phyloP scores from a whole-genome alignment of 2,888 invertebrate species.

The Andrena bucephala region DNA sequence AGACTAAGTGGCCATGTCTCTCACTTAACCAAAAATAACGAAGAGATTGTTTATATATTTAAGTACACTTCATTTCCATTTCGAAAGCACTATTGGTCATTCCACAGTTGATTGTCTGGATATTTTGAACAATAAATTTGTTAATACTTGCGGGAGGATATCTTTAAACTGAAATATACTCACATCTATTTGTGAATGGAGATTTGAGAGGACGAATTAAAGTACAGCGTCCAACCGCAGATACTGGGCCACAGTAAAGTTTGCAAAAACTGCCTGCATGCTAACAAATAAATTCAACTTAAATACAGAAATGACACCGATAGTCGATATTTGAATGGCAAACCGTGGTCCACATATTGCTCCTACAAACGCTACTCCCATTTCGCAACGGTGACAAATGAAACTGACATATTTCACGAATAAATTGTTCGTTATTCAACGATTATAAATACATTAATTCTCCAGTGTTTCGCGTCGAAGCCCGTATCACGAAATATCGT shows the following conservation, averaged over 20 bases:
- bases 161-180: too few species aligned
- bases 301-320: constrained; percentile 14
- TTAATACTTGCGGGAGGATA: too few species aligned
- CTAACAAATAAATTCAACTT: not conserved
- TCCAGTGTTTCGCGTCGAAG: constrained; percentile 16
- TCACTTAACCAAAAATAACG: not conserved
- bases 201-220: not conserved
- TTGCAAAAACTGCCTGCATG: not conserved
- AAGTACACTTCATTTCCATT: too few species aligned
- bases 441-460: constrained; percentile 29
- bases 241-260: too few species aligned
- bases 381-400: constrained; percentile 24
- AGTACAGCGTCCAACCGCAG: not conserved
- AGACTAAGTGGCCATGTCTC: not conserved
- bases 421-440: constrained; percentile 35
- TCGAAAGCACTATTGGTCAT: too few species aligned
- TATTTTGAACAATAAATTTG: too few species aligned
- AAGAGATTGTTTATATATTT: not conserved
- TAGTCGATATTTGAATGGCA: constrained; percentile 32
- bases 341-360: constrained; percentile 11
- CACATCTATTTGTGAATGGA: not conserved
- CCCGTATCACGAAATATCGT: not conserved
- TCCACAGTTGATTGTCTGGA: too few species aligned
- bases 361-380: constrained; percentile 14
- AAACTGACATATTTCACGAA: constrained; percentile 31